Base-by-base conservation (phyloP, 2,888 invertebrate species). In the Drosophila mulleri region DNA sequence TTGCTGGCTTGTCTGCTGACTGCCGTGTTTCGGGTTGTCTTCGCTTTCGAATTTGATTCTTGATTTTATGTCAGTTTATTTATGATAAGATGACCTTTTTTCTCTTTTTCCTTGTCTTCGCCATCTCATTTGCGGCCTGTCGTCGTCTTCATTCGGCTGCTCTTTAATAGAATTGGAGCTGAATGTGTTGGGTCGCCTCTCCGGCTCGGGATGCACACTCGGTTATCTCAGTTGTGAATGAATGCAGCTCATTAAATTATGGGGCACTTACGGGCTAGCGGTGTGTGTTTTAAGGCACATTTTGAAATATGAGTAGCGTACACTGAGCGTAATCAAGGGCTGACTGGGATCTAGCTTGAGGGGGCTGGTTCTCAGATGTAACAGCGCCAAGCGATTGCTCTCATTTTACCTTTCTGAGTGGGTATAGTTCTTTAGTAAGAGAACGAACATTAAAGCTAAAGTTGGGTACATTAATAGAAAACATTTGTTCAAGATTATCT, bases 11-110 rank as follows among this genome's bases (percentile, higher is more conserved):
- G 20, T 82, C 79, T 74, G 41, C 50, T 60, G 59, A 42, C 70
- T 61, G 70, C 53, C 64, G 61, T 57, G 67, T 37, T 57, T 65
- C 47, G 26, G 48, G 41, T 57, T 80, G 71, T 73, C 75, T 82
- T 82, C 75, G 79, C 70, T 79, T 89, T 88, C 54, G 90, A 88
- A 87, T 87, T 89, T 87, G 88, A 87, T 87, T 90, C 87, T 86
- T 89, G 90, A 89, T 90, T 89, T 89, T 78, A 83, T 88, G 89
- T 89, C 85, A 88, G 88, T 88, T 90, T 90, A 89, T 90, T 89
- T 88, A 90, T 85, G 89, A 88, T 88, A 89, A 89, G 89, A 85
- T 89, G 87, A 80, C 82, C 82, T 88, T 87, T 89, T 83, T 80
- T 73, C 4, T 42, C 11, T 42, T 41, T 41, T 18, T 9, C 88